Base-by-base conservation (phyloP, 2,888 invertebrate genomes). In the Agonopterix heracliana region DNA sequence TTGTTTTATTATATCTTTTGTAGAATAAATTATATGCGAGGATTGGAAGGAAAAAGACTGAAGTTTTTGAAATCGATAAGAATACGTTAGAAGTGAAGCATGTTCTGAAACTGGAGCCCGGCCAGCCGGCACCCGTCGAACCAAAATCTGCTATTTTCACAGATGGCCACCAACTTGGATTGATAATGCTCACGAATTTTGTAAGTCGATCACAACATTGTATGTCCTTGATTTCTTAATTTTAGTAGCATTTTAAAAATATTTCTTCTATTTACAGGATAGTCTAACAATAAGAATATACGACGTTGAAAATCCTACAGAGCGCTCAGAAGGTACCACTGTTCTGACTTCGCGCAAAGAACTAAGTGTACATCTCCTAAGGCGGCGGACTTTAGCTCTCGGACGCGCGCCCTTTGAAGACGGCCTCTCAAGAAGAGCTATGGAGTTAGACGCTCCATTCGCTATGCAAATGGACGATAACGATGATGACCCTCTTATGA, bases 1-100 rank as follows among this genome's bases (percentile, higher is more conserved):
- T 34, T 45, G 12, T 35, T 41, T 44, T 42, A 36, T 36, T 54
- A 53, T 48, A 53, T 72, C 26, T 61, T 54, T 89, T 86, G 55
- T 73, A 95, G 95, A 93, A 93, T 57, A 94, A 94, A 68, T 86
- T 98, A 57, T 96, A 95, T 75, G 94, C 95, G 66, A 93, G 96
- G 57, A 87, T 90, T 55, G 90, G 90, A 45, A 72, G 88, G 52
- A 87, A 86, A 64, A 84, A 85, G 68, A 80, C 81, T 64, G 88
- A 87, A 60, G 68, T 88, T 46, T 84, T 74, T 65, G 87, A 87
- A 66, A 66, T 88, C 51, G 81, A 87, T 61, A 85, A 79, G 60
- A 82, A 83, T 8, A 73, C 78, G 10, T 67, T 88, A 50, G 80
- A 83, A 68, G 71, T 84, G 26, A 74, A 63, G 38, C 73, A 73